A percentile compares a stretch with the other conserved stretches of the same genome.
Evolutionary conservation across 2,888 invertebrate species (phyloP).

Genomic region (Pristionchus japonicus): DNA sequence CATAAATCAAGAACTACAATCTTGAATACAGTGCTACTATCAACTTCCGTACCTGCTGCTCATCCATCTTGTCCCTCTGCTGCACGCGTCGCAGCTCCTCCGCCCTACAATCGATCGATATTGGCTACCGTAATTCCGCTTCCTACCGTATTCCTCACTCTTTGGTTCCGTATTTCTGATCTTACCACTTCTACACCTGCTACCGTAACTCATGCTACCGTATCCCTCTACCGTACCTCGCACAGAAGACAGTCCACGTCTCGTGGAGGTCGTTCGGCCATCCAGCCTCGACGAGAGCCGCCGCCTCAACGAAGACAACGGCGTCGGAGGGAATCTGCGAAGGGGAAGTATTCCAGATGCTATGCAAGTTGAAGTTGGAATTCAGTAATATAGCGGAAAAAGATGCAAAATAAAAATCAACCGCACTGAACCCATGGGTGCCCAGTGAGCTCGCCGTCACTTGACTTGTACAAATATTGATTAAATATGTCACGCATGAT

Average conservation of each 20-base stretch:
- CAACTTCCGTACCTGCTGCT: background rate
- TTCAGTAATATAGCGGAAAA: too few relatives aligned
- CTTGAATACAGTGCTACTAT: background rate
- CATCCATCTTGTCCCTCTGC: conserved; percentile 26
- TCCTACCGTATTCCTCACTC: too few relatives aligned
- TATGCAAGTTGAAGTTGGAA: too few relatives aligned
- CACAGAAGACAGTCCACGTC: conserved; percentile 45
- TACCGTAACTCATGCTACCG: background rate
- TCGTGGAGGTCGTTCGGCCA: conserved; percentile 40
- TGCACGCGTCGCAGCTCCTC: conserved; percentile 16
- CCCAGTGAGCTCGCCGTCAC: too few relatives aligned
- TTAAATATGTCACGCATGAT: too few relatives aligned
- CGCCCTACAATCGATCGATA: background rate
- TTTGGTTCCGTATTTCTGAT: background rate
- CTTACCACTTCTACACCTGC: background rate
- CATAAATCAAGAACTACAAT: too few relatives aligned
- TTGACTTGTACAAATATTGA: too few relatives aligned
- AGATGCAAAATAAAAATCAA: too few relatives aligned
- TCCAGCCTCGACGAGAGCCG: conserved; percentile 41
- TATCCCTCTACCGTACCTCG: conserved; percentile 3
- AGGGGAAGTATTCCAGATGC: too few relatives aligned
- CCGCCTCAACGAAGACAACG: conserved; percentile 46
- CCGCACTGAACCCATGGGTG: too few relatives aligned
- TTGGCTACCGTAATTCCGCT: background rate
- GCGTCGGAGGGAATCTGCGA: background rate